Conservation (phyloP, 1,140 invertebrate species). For the Branchinecta lindahli region DNA sequence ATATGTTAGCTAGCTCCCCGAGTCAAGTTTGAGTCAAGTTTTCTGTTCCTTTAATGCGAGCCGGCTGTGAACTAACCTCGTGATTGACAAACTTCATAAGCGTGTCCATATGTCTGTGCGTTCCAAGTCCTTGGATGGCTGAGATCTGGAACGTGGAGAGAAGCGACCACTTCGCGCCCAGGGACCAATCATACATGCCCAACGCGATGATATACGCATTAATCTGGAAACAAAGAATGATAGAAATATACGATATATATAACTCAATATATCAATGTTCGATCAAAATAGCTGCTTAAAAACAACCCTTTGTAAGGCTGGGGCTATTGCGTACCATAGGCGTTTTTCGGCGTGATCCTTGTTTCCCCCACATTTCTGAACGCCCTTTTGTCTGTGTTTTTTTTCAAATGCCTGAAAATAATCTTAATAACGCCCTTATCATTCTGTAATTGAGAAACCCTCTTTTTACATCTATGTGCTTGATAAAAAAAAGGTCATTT, state of each 20-base stretch:
- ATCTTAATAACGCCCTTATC: no score
- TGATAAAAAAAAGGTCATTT: no score
- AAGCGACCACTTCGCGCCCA: conserved; percentile 44
- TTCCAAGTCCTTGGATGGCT: conserved; percentile 39
- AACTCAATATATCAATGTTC: background rate
- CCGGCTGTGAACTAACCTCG: conserved; percentile 36
- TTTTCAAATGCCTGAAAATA: background rate
- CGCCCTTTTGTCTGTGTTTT: background rate
- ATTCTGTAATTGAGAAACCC: no score
- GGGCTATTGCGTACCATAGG: background rate
- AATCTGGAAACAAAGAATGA: conserved; percentile 11
- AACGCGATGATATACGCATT: conserved; percentile 34
- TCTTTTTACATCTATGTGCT: no score
- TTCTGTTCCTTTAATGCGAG: no score
- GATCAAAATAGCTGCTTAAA: background rate
- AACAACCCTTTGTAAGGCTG: background rate
- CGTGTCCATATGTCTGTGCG: conserved; percentile 41
- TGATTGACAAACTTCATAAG: conserved; percentile 40
- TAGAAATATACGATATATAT: background rate
- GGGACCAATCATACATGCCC: conserved; percentile 51
- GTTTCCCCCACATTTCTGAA: background rate
- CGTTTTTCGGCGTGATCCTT: background rate
- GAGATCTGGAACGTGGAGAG: conserved; percentile 41
- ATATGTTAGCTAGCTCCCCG: no score
- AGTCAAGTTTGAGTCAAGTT: no score